A percentile compares a stretch with the other conserved stretches of the same genome.
Conservation (phyloP, 2,113 vertebrate genomes). For the Ophiodon elongatus region DNA sequence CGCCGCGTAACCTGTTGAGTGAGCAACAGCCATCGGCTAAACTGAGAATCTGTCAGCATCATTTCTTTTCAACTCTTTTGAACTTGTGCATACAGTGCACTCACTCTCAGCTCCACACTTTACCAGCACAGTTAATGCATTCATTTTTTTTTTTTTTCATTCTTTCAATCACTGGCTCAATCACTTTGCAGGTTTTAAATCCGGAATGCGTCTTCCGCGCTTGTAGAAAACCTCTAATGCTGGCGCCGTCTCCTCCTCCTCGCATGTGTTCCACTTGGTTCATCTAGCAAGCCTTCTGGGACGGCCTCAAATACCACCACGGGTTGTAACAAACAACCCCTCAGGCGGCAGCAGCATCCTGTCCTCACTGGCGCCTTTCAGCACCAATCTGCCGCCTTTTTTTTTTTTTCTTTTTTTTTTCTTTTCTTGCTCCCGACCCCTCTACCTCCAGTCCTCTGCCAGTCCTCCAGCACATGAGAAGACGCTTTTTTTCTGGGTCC, state of each 20-base stretch:
- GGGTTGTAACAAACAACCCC: constrained; percentile 8
- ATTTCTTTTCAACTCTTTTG: not conserved
- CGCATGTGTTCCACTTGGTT: constrained; percentile 38
- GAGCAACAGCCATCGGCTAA: constrained; percentile 41
- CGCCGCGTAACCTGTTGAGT: constrained; percentile 36
- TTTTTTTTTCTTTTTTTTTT: too few species aligned
- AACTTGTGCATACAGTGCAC: constrained; percentile 19
- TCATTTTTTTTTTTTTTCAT: too few species aligned
- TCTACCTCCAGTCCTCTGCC: not conserved
- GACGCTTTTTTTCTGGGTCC: constrained; percentile 26
- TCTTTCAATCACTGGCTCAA: not conserved
- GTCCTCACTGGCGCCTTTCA: constrained; percentile 45
- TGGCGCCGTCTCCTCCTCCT: not conserved
- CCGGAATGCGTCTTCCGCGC: too few species aligned
- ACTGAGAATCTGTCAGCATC: constrained; percentile 17
- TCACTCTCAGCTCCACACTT: not conserved
- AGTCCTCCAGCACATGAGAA: not conserved
- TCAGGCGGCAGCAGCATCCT: constrained; percentile 52
- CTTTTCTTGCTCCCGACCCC: not conserved
- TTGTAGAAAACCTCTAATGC: not conserved
- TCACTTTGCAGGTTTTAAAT: not conserved
- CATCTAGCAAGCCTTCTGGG: constrained; percentile 20
- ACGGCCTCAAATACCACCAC: constrained; percentile 21
- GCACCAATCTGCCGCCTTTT: constrained; percentile 2
- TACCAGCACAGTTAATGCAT: not conserved